Conservation (phyloP, 2,797 vertebrate genomes). For the Girardinus metallicus region DNA sequence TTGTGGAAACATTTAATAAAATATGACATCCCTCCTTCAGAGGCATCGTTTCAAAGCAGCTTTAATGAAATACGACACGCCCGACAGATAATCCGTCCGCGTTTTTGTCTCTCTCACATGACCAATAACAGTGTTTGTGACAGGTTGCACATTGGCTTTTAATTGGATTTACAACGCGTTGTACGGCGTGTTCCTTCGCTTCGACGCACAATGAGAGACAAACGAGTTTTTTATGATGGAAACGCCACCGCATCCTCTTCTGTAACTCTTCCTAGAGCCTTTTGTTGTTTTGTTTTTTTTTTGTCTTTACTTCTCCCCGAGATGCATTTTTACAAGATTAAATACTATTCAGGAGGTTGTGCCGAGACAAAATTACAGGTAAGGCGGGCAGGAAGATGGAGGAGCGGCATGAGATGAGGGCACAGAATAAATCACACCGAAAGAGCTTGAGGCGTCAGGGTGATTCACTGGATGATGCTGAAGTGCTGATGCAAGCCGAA, state of each 20-base stretch:
- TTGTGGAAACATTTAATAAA: conserved; percentile 9
- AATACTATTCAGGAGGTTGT: background rate
- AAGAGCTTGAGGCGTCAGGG: background rate
- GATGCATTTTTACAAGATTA: background rate
- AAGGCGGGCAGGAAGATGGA: background rate
- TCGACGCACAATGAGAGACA: background rate
- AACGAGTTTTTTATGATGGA: background rate
- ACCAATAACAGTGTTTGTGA: conserved; percentile 12
- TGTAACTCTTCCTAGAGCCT: background rate
- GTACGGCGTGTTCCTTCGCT: background rate
- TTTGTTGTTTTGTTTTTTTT: background rate
- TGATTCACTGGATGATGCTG: conserved; percentile 8
- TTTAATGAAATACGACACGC: conserved; percentile 7
- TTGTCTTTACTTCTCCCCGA: background rate
- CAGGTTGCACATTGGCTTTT: conserved; percentile 6
- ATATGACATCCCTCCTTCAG: background rate
- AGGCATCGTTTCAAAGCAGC: conserved; percentile 1
- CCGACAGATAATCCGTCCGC: background rate
- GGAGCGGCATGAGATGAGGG: background rate
- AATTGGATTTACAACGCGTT: conserved; percentile 8
- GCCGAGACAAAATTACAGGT: conserved; percentile 5
- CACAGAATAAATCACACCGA: background rate
- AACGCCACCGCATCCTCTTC: background rate
- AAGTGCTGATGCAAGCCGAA: background rate
- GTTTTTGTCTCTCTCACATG: conserved; percentile 1